phyloP scores from a whole-genome alignment of 2,888 invertebrate genomes.

The Chaitophorus viminalis region DNA sequence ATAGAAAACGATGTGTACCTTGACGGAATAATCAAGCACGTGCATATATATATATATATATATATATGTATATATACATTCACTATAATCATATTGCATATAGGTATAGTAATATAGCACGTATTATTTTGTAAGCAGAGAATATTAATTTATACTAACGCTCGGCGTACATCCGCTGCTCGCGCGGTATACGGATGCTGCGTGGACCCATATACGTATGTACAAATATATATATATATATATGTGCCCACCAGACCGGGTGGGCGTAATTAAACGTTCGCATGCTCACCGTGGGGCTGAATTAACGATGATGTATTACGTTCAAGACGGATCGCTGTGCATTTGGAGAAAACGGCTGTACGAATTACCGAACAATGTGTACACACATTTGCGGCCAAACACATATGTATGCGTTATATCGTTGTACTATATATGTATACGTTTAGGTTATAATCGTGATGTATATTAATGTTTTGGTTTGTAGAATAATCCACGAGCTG shows the following conservation, averaged over 20 bases:
- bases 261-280: constrained; percentile 7
- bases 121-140: background rate
- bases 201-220: too few species aligned
- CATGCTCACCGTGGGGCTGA: background rate
- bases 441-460: too few species aligned
- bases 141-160: background rate
- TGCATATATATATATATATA: background rate
- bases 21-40: background rate
- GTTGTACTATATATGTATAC: background rate
- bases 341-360: background rate
- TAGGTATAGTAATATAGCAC: too few species aligned
- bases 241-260: too few species aligned
- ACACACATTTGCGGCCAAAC: background rate
- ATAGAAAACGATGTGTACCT: too few species aligned
- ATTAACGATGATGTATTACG: constrained; percentile 27
- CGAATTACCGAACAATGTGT: background rate
- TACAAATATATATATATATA: too few species aligned
- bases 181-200: too few species aligned
- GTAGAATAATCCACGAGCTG: background rate
- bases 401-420: background rate
- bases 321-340: constrained; percentile 30
- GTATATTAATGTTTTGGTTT: background rate
- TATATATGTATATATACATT: too few species aligned
- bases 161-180: background rate
- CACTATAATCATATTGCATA: too few species aligned